Evolutionary conservation across 2,113 vertebrate genomes (phyloP).

Genomic region (Stictonetta naevosa): DNA sequence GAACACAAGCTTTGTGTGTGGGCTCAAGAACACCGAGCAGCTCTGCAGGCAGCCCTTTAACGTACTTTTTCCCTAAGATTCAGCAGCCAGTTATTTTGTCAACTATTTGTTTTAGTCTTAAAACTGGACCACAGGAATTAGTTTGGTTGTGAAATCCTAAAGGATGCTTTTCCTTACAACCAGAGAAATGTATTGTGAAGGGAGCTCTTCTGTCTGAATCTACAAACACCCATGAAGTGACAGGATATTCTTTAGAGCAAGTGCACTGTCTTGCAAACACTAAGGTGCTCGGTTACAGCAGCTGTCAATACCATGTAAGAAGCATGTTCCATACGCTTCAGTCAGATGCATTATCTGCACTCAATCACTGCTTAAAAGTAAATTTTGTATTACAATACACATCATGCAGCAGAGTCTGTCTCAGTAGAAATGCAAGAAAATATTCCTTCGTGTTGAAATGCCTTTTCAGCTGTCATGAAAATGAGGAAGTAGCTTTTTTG

Average conservation of each 20-base stretch:
- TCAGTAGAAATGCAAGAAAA: background rate
- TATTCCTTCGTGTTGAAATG: background rate
- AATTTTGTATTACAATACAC: background rate
- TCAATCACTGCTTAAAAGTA: background rate
- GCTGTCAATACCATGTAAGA: background rate
- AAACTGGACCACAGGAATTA: background rate
- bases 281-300: background rate
- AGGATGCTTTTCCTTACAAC: background rate
- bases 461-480: background rate
- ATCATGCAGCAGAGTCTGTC: background rate
- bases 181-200: background rate
- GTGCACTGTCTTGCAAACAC: background rate
- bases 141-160: background rate
- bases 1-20: background rate
- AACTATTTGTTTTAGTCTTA: background rate
- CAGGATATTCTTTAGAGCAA: background rate
- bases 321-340: background rate
- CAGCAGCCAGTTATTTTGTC: background rate
- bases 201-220: background rate
- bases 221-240: background rate
- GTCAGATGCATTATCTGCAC: background rate
- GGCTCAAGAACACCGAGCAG: background rate
- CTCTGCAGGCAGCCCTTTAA: background rate
- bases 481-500: background rate
- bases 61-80: fast-evolving